Base-by-base conservation (phyloP, 2,113 vertebrate genomes). In the Ammodytes dubius region DNA sequence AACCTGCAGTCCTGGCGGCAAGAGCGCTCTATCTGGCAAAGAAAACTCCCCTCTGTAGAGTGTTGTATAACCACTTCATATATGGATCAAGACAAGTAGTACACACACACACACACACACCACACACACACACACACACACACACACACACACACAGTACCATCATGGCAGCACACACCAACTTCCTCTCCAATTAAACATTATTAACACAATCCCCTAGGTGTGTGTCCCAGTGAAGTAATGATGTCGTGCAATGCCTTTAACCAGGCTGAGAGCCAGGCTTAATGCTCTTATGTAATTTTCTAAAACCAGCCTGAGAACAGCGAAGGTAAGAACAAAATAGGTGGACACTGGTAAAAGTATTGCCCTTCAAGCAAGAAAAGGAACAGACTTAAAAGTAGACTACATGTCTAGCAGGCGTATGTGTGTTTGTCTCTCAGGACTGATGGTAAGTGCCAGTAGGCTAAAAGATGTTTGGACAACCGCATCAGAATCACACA, bases 181-280 rank as follows among this genome's bases (percentile, higher is more conserved):
- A 72, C 71, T 63, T 68, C 71, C 69, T 87, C 85, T 49, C 77
- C 74, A 84, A 84, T 89, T 90, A 91, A 87, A 86, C 87, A 76
- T 84, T 82, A 86, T 90, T 88, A 90, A 84, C 81, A 74, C 40
- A 50, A 87, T 87, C 77, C 87, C 84, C 8, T 6, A 53, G 74
- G 81, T 85, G 82, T 83, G 82, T 71, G 82, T 86, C 63, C 70
- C 63, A 70, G 70, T 67, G 73, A 65, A 82, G 81, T 71, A 64
- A 70, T 75, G 75, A 66, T 19, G 81, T 42, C 37, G 49, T 61
- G 64, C 77, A 45, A 7, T 77, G 82, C 53, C 72, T 82, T 83
- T 46, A 79, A 74, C 65, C 76, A 58, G 79, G 46, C 72, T 70
- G 6, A 79, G 58, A 84, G 81, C 49, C 19, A 43, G 67, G 49